Evolutionary conservation across 2,888 invertebrate species (phyloP), one percentile per base, ranked within the genome.

Genomic region (Phortica magna): DNA sequence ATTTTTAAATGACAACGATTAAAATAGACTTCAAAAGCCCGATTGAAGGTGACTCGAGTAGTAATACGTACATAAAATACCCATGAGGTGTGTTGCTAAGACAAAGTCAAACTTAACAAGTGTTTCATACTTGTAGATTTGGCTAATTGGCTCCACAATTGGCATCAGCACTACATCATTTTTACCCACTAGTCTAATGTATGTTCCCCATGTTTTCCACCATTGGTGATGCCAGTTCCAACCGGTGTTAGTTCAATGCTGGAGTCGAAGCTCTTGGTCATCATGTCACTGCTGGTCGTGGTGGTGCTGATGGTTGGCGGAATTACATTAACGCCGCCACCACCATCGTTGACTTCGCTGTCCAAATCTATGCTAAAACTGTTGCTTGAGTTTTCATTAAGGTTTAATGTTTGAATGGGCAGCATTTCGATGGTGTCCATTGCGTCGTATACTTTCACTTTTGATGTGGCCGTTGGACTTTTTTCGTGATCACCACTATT

Each of bases 201-300:
- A 31, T 88, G 85, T 6, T 85, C 85, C 42, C 79, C 61, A 74
- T 86, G 77, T 76, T 88, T 85, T 43, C 77, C 81, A 17, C 88
- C 87, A 48, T 87, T 85, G 79, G 87, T 88, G 55, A 68, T 81
- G 78, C 84, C 87, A 57, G 85, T 83, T 1, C 84, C 82, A 65
- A 84, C 76, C 10, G 85, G 84, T 42, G 89, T 83, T 79, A 89
- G 73, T 76, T 90, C 90, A 73, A 90, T 82, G 79, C 88, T 90
- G 42, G 90, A 90, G 75, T 90, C 90, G 48, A 90, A 90, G 79
- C 90, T 90, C 79, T 90, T 90, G 65, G 90, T 90, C 77, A 89
- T 79, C 80, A 90, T 68, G 76, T 90, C 90, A 72, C 90, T 90
- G 83, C 90, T 90, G 10, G 90, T 90, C 64, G 79, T 77, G 9